A percentile compares a stretch with the other conserved stretches of the same genome.
These are phyloP conservation scores for Sparus aurata DNA, from an alignment of 2,797 vertebrate species.

Conservation along the genomic window DNA sequence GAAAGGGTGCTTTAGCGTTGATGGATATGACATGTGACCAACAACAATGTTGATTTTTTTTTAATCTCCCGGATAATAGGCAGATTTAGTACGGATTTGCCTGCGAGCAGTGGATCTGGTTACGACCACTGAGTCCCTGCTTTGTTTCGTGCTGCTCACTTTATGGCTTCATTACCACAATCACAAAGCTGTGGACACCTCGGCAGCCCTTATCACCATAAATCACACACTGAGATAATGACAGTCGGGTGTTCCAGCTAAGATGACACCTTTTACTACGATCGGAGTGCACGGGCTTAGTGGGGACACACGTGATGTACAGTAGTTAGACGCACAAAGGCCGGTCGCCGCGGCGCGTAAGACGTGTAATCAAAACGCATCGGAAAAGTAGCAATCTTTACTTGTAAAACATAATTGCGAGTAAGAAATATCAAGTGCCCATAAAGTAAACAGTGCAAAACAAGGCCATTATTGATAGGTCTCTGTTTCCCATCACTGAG, in stretches of 20 bases:
- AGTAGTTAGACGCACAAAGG: constrained; percentile 6
- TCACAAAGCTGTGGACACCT: constrained; percentile 96
- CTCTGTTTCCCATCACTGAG: constrained; percentile 31
- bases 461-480: constrained; percentile 51
- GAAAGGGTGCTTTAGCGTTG: constrained; percentile 93
- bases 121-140: constrained; percentile 92
- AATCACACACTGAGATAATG: constrained; percentile 91
- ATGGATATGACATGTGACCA: constrained; percentile 97
- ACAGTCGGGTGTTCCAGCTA: constrained; percentile 84
- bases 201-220: constrained; percentile 91
- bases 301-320: constrained; percentile 7
- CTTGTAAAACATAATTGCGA: constrained; percentile 54
- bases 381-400: constrained; percentile 33
- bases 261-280: constrained; percentile 76
- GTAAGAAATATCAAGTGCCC: constrained; percentile 54
- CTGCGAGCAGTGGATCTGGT: constrained; percentile 94
- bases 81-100: constrained; percentile 93
- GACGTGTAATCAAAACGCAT: constrained; percentile 48
- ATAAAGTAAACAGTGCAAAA: constrained; percentile 48
- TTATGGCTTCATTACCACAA: constrained; percentile 98
- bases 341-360: constrained; percentile 62
- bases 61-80: constrained; percentile 92
- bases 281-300: constrained; percentile 12
- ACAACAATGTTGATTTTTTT: constrained; percentile 89
- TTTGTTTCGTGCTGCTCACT: constrained; percentile 97